These are phyloP conservation scores for Venturia canescens DNA, from an alignment of 1,140 invertebrate species.

Conservation along the genomic window DNA sequence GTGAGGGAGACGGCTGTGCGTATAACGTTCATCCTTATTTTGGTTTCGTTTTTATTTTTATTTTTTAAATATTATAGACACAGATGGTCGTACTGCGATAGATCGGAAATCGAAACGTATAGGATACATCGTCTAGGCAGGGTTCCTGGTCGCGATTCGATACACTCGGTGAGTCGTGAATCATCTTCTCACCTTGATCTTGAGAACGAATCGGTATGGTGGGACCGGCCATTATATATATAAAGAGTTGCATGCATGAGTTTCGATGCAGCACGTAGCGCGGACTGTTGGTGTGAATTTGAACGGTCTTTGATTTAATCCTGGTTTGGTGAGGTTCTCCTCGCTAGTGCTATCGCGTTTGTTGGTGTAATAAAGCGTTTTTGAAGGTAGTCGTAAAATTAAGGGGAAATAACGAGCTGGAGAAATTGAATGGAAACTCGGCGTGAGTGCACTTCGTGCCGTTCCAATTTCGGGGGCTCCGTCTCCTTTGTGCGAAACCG, in stretches of 20 bases:
- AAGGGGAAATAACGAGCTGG: too few relatives aligned
- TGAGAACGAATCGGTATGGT: conserved; percentile 39
- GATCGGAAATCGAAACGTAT: not conserved
- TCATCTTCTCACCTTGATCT: conserved; percentile 62
- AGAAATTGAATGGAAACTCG: too few relatives aligned
- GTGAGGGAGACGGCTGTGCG: not conserved
- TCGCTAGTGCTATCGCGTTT: too few relatives aligned
- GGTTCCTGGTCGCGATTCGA: conserved; percentile 25
- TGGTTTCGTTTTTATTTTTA: not conserved
- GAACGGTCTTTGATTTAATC: too few relatives aligned
- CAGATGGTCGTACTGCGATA: not conserved
- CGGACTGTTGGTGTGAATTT: too few relatives aligned
- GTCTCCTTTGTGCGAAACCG: too few relatives aligned
- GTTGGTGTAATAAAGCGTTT: not conserved
- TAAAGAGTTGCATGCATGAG: not conserved
- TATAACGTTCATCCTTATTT: not conserved
- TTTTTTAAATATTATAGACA: not conserved
- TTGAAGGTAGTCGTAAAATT: not conserved
- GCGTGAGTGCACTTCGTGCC: too few relatives aligned
- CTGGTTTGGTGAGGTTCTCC: too few relatives aligned
- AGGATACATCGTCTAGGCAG: not conserved
- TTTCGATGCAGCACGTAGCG: not conserved
- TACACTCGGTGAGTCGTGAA: conserved; percentile 52
- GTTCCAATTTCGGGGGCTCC: too few relatives aligned
- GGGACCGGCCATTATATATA: not conserved